Percentiles rank a stretch among this genome's conserved stretches.
phyloP scores from a whole-genome alignment of 2,113 vertebrate species.

The Xyrauchen texanus region DNA sequence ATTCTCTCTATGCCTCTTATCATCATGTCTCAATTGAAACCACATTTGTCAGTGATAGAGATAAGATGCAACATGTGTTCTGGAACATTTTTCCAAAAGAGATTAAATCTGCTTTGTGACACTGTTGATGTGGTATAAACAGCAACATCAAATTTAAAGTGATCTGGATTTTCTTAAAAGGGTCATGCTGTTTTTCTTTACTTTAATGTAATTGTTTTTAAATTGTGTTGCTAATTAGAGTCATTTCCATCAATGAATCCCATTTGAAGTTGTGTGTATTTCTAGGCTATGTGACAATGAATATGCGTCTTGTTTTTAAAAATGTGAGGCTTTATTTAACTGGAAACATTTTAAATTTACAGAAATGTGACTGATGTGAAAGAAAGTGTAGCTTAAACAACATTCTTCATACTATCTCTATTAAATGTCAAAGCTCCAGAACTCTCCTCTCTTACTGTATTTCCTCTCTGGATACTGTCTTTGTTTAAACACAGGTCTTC shows the following conservation, averaged over 20 bases:
- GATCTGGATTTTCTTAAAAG: conserved; percentile 5
- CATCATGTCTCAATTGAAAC: not conserved
- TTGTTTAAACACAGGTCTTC: conserved; percentile 17
- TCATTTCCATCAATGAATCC: not conserved
- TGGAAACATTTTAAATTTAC: not conserved
- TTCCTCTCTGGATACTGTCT: conserved; percentile 32
- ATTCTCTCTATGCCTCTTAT: conserved; percentile 48
- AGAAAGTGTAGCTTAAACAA: not conserved
- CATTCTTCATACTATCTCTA: conserved; percentile 1
- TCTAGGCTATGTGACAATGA: not conserved
- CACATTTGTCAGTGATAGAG: conserved; percentile 48
- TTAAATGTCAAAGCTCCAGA: conserved; percentile 24
- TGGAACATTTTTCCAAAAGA: conserved; percentile 59
- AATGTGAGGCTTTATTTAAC: too few relatives aligned
- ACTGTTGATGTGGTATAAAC: conserved; percentile 39
- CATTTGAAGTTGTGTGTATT: conserved; percentile 10
- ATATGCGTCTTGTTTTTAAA: not conserved
- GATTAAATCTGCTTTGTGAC: conserved; percentile 53
- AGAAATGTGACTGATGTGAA: not conserved
- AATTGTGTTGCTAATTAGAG: conserved; percentile 22
- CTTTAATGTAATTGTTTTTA: conserved; percentile 13
- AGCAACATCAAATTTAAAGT: conserved; percentile 16
- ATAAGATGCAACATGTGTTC: conserved; percentile 35
- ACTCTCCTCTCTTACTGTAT: conserved; percentile 1
- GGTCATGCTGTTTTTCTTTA: not conserved